phyloP scores from a whole-genome alignment of 1,140 invertebrate genomes.

The Scaptomyza montana region DNA sequence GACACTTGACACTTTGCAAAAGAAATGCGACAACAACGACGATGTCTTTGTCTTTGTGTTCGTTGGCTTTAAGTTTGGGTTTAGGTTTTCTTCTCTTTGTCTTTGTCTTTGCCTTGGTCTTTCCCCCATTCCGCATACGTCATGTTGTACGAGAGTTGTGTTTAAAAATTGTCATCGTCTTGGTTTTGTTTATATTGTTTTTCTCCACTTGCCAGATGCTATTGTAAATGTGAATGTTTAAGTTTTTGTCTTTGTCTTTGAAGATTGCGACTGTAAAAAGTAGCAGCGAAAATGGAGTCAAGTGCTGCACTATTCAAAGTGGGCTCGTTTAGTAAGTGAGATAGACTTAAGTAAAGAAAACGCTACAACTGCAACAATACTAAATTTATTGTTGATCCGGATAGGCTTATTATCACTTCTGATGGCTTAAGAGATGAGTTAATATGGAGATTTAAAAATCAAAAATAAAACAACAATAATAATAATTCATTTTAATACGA shows the following conservation, averaged over 20 bases:
- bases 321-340: too few species aligned
- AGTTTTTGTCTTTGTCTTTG: slow-evolving; percentile 48
- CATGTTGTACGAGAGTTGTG: slow-evolving; percentile 41
- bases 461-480: too few species aligned
- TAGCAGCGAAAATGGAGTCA: slow-evolving; percentile 10
- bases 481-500: too few species aligned
- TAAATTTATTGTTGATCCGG: too few species aligned
- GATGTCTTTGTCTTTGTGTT: slow-evolving; percentile 33
- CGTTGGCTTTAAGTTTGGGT: slow-evolving; percentile 22
- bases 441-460: too few species aligned
- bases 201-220: slow-evolving; percentile 35
- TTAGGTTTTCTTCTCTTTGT: slow-evolving; percentile 10
- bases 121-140: slow-evolving; percentile 31
- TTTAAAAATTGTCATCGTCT: slow-evolving; percentile 39
- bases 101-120: neutral
- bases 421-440: too few species aligned
- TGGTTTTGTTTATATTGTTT: slow-evolving; percentile 26
- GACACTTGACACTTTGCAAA: slow-evolving; percentile 74
- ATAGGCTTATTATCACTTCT: too few species aligned
- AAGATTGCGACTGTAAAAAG: slow-evolving; percentile 37
- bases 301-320: neutral
- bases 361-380: too few species aligned
- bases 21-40: slow-evolving; percentile 52
- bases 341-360: too few species aligned
- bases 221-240: slow-evolving; percentile 25